Conservation (phyloP, 2,888 invertebrate species). For the Schrankia costaestrigalis region DNA sequence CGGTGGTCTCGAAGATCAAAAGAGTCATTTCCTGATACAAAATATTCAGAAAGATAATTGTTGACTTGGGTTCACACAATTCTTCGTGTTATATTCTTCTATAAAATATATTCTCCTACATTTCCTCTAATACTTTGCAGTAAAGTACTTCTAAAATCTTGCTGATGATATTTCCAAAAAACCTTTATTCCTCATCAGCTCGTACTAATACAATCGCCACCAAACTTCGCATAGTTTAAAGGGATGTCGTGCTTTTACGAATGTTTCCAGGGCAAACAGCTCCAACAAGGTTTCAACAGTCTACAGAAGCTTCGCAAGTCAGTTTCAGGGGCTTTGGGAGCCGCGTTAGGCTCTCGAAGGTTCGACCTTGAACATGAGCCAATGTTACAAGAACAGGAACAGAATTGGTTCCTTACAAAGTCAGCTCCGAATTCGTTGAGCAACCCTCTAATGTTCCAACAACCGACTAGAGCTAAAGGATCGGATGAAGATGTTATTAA, state of each 20-base stretch:
- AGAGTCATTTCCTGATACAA: too few relatives aligned
- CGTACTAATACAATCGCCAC: conserved; percentile 21
- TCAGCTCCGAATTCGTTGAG: conserved; percentile 90
- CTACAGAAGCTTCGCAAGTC: conserved; percentile 86
- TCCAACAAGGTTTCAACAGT: conserved; percentile 82
- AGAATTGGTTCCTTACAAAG: conserved; percentile 90
- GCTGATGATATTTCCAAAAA: too few relatives aligned
- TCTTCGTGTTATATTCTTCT: too few relatives aligned
- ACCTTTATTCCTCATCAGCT: conserved; percentile 73
- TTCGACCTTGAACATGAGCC: conserved; percentile 76
- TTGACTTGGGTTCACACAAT: too few relatives aligned
- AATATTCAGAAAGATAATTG: too few relatives aligned
- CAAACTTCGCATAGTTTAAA: conserved; percentile 70
- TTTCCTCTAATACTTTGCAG: too few relatives aligned
- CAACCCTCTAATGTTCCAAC: conserved; percentile 73
- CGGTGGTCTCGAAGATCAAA: too few relatives aligned
- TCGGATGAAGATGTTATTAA: conserved; percentile 62
- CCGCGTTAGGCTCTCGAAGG: conserved; percentile 73
- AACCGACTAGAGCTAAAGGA: conserved; percentile 51
- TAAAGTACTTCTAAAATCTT: too few relatives aligned
- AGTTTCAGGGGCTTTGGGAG: conserved; percentile 82
- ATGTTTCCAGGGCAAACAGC: conserved; percentile 76
- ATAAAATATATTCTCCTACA: too few relatives aligned
- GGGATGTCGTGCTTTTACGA: conserved; percentile 78
- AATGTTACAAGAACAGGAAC: conserved; percentile 71